These are phyloP conservation scores for Emydocephalus ijimae DNA, from an alignment of 2,113 vertebrate genomes.

Conservation along the genomic window DNA sequence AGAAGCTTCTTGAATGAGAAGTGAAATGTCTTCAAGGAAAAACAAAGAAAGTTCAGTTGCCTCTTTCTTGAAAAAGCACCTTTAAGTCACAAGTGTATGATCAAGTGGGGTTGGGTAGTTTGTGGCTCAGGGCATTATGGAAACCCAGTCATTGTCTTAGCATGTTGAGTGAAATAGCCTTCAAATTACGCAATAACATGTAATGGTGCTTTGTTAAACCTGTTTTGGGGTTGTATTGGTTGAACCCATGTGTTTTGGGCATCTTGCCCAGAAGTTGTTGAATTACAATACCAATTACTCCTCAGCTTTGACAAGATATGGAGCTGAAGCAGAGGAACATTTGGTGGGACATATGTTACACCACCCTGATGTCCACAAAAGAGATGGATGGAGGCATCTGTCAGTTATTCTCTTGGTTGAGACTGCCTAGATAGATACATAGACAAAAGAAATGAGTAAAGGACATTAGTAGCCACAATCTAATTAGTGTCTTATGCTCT, in stretches of 20 bases:
- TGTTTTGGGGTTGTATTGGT: background rate
- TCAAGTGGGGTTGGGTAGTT: background rate
- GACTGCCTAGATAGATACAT: background rate
- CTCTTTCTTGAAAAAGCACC: background rate
- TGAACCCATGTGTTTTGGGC: background rate
- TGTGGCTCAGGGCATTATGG: background rate
- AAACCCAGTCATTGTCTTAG: background rate
- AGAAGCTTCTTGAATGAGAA: background rate
- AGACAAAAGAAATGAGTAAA: background rate
- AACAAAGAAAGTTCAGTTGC: background rate
- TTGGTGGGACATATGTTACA: background rate
- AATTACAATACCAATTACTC: background rate
- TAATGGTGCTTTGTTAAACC: background rate
- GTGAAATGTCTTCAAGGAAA: background rate
- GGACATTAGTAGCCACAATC: background rate
- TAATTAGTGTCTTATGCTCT: background rate
- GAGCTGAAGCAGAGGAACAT: background rate
- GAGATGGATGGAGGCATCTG: background rate
- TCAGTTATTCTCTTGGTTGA: background rate
- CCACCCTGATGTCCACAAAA: background rate
- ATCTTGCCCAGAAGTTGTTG: background rate
- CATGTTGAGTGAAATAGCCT: background rate
- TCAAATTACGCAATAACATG: background rate
- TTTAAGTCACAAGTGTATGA: background rate
- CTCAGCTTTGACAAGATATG: background rate